These are phyloP conservation scores for Suncus etruscus DNA, from an alignment of 2,113 vertebrate genomes.

Conservation along the genomic window DNA sequence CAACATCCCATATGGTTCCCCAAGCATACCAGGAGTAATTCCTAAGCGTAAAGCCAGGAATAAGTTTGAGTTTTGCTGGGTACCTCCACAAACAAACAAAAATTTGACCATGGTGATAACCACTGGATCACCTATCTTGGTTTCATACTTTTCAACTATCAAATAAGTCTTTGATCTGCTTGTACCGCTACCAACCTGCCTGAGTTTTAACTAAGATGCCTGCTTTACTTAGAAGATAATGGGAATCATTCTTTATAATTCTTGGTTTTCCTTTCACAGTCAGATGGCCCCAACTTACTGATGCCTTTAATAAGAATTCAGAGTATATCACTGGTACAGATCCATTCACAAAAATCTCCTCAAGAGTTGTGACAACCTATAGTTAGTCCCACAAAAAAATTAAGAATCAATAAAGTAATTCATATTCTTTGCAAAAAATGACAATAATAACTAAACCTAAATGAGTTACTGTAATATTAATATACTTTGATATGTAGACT, in stretches of 20 bases:
- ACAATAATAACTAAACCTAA: background rate
- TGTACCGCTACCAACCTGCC: background rate
- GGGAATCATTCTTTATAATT: background rate
- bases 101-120: background rate
- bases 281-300: background rate
- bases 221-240: background rate
- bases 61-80: no score
- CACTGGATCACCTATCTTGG: background rate
- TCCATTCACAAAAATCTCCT: background rate
- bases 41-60: no score
- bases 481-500: background rate
- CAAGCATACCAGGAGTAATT: no score
- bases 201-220: background rate
- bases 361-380: background rate
- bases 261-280: background rate
- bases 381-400: background rate
- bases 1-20: no score
- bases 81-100: no score
- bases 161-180: background rate
- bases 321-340: background rate
- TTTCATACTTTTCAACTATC: background rate
- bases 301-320: background rate
- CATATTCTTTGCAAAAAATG: background rate
- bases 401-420: background rate
- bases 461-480: background rate